Percentiles rank a stretch among this genome's conserved stretches.
phyloP scores from a whole-genome alignment of 2,113 vertebrate genomes.

The Eurypyga helias region DNA sequence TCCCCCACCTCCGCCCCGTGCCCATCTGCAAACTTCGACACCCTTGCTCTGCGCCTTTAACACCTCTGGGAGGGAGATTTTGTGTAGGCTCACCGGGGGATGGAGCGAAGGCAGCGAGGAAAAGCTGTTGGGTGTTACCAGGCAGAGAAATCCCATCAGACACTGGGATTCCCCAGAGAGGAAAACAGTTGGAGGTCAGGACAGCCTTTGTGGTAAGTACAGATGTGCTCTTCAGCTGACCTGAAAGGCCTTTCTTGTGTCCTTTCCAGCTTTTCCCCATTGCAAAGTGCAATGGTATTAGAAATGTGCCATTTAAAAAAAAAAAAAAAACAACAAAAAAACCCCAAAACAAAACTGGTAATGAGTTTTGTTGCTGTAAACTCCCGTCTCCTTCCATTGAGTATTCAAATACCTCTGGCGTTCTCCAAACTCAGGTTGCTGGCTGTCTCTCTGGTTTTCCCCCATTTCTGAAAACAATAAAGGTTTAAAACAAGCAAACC shows the following conservation, averaged over 20 bases:
- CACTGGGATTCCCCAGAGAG: not conserved
- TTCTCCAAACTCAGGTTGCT: not conserved
- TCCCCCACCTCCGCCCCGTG: fast-evolving
- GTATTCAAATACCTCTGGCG: not conserved
- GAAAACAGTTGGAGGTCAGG: not conserved
- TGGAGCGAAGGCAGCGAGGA: not conserved
- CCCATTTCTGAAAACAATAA: not conserved
- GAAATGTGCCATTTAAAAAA: not conserved
- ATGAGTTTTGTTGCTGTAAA: not conserved
- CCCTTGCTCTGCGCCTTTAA: not conserved
- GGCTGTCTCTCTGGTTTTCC: not conserved
- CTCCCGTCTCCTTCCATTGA: not conserved
- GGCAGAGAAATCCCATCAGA: conserved; percentile 19
- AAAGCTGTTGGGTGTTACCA: not conserved
- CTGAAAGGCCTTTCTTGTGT: not conserved
- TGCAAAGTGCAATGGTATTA: not conserved
- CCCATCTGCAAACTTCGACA: not conserved
- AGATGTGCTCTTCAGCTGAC: not conserved
- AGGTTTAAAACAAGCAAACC: not conserved
- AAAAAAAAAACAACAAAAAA: no score
- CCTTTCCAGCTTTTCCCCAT: not conserved
- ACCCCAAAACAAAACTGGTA: no score
- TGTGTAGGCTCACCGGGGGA: not conserved
- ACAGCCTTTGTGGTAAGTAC: not conserved
- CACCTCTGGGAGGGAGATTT: not conserved